Base-by-base conservation (phyloP, 2,113 vertebrate genomes). In the Syrmaticus mikado region DNA sequence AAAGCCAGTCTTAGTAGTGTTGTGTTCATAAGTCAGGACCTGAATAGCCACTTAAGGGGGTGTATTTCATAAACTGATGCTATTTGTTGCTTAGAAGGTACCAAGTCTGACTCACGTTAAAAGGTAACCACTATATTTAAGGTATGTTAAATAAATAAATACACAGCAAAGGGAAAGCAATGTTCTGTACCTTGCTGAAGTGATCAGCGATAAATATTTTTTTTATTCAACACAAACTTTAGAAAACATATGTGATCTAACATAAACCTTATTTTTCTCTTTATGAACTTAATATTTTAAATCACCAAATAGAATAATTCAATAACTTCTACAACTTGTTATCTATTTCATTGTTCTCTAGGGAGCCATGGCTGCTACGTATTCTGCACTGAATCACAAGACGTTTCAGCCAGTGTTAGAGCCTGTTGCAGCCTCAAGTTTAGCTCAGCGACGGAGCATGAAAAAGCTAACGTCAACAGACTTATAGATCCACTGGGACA, bases 381-480 rank as follows among this genome's bases (percentile, higher is more conserved):
- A 99, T 95, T 99, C 98, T 81, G 98, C 98, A 75, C 97, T 99
- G 98, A 98, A 98, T 97, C 98, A 99, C 96, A 99, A 99, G 98
- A 98, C 98, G 15, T 99, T 98, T 97, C 99, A 99, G 97, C 99
- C 99, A 41, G 97, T 99, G 92, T 95, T 99, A 90, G 99, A 99
- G 95, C 99, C 99, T 45, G 99, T 99, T 91, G 99, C 99, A 65
- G 98, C 99, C 61, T 99, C 99, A 78, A 98, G 98, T 96, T 97
- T 99, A 97, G 99, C 99, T 97, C 99, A 99, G 97, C 97, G 99
- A 93, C 98, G 99, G 94, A 99, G 98, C 97, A 99, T 99, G 99
- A 99, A 99, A 98, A 99, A 99, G 89, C 97, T 98, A 97, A 99
- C 99, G 74, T 99, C 99, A 87, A 99, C 99, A 87, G 99, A 99